phyloP scores from a whole-genome alignment of 2,797 vertebrate species.

The Acrocephalus scirpaceus region DNA sequence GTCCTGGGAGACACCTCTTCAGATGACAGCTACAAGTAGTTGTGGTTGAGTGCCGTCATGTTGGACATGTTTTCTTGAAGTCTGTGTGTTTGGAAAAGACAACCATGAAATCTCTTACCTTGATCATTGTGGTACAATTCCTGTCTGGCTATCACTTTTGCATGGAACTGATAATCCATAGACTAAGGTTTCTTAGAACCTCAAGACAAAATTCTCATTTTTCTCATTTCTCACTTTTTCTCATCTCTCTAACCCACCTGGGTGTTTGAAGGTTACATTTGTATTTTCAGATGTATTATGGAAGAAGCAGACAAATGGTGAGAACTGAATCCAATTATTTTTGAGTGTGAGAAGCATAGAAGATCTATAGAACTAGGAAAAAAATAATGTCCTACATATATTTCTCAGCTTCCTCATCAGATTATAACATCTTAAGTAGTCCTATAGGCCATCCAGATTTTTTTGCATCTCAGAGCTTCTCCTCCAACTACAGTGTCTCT shows the following conservation, averaged over 20 bases:
- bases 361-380: neutral
- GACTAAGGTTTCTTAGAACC: neutral
- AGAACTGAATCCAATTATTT: neutral
- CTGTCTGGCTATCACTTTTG: neutral
- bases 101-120: neutral
- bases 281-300: neutral
- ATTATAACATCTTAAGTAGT: neutral
- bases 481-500: neutral
- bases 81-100: neutral
- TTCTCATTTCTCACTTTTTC: neutral
- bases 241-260: neutral
- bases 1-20: neutral
- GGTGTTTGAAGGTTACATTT: neutral
- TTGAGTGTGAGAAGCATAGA: neutral
- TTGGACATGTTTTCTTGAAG: neutral
- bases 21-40: neutral
- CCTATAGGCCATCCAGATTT: neutral
- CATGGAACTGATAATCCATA: neutral
- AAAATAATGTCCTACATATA: neutral
- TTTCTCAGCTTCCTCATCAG: neutral
- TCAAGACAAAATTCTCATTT: neutral
- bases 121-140: neutral
- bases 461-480: neutral
- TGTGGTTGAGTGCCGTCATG: neutral
- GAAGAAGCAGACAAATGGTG: neutral